These are phyloP conservation scores for Phenganax stokvisi DNA, from an alignment of 92 coral and sea anemone species.

Conservation along the genomic window DNA sequence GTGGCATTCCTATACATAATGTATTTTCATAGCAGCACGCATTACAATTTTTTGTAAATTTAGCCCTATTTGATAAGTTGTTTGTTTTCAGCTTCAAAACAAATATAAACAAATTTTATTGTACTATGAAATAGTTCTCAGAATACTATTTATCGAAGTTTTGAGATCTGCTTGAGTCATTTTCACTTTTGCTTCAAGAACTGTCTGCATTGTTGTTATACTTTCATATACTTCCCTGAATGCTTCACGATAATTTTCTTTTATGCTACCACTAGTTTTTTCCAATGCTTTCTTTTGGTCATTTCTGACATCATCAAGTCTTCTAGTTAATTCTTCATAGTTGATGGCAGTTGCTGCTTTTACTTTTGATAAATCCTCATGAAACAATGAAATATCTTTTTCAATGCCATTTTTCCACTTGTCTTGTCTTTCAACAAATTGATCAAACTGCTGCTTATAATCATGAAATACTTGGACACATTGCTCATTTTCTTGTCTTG, in stretches of 20 bases:
- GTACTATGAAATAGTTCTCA: constrained; percentile 67
- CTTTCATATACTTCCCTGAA: constrained; percentile 87
- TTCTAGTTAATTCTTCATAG: constrained; percentile 62
- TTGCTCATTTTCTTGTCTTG: neutral
- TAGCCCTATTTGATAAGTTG: neutral
- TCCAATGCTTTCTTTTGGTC: constrained; percentile 59
- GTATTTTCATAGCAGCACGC: neutral
- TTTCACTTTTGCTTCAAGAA: constrained; percentile 76
- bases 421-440: constrained; percentile 63
- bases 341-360: constrained; percentile 57
- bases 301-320: constrained; percentile 61
- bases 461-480: neutral
- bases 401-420: constrained; percentile 62
- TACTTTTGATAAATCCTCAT: constrained; percentile 55
- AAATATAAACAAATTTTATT: neutral
- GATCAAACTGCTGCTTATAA: constrained; percentile 33
- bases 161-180: constrained; percentile 82
- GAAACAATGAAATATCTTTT: constrained; percentile 60
- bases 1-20: neutral
- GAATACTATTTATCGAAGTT: constrained; percentile 79
- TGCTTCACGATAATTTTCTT: constrained; percentile 70
- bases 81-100: neutral
- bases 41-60: neutral
- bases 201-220: constrained; percentile 84
- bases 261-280: constrained; percentile 51